Percentiles rank a stretch among this genome's conserved stretches.
phyloP scores from a whole-genome alignment of 2,797 vertebrate species.

The Halcyon leucocephala region DNA sequence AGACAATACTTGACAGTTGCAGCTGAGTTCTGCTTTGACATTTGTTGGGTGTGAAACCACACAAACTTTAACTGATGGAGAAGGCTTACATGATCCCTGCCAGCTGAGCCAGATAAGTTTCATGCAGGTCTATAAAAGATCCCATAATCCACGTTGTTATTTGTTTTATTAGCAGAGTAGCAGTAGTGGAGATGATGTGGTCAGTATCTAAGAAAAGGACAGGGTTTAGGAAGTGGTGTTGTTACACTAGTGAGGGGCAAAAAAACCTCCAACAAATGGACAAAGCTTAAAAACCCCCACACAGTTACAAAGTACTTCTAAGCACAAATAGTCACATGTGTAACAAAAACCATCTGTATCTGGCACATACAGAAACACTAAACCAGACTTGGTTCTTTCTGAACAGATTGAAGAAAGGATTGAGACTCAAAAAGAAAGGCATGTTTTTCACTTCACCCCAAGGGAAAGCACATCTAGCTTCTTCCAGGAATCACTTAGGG shows the following conservation, averaged over 20 bases:
- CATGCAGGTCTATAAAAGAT: slow-evolving; percentile 23
- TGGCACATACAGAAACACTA: not conserved
- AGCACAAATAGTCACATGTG: not conserved
- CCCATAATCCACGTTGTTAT: not conserved
- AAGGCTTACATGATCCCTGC: slow-evolving; percentile 31
- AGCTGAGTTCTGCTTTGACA: slow-evolving; percentile 44
- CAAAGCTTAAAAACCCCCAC: not conserved
- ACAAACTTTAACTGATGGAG: slow-evolving; percentile 21
- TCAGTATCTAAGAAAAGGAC: slow-evolving; percentile 3
- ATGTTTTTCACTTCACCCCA: not conserved
- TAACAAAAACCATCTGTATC: not conserved
- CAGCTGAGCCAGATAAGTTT: slow-evolving; percentile 1
- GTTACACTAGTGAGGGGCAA: not conserved
- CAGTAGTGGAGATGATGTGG: slow-evolving; percentile 27
- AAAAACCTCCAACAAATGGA: not conserved
- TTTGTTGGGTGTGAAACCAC: slow-evolving; percentile 67
- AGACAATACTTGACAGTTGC: slow-evolving; percentile 41
- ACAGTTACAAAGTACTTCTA: not conserved
- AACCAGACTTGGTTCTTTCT: not conserved
- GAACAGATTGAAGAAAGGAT: not conserved
- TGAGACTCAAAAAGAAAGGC: not conserved
- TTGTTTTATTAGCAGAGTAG: slow-evolving; percentile 4
- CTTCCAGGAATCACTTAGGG: not conserved
- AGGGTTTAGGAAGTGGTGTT: slow-evolving; percentile 3
- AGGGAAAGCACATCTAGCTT: not conserved